These are phyloP conservation scores for Romanogobio albipinnatus DNA, from an alignment of 2,113 vertebrate genomes.

Conservation along the genomic window DNA sequence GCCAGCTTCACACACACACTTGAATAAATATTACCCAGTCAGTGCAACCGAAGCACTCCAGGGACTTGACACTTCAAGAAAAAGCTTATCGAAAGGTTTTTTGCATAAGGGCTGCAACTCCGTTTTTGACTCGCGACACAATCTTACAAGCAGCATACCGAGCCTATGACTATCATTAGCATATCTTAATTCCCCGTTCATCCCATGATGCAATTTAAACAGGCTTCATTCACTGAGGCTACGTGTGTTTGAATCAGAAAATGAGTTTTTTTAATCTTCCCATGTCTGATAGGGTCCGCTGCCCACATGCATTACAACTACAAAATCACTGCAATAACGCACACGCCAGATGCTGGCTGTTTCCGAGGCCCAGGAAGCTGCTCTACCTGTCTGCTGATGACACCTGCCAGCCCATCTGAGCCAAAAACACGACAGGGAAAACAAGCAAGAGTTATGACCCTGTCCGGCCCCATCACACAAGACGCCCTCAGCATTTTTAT, in stretches of 20 bases:
- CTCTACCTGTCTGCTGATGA: constrained; percentile 24
- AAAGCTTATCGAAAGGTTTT: constrained; percentile 32
- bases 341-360: constrained; percentile 35
- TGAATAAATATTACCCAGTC: constrained; percentile 25
- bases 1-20: constrained; percentile 9
- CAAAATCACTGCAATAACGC: neutral
- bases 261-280: constrained; percentile 34
- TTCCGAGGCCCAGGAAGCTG: constrained; percentile 3
- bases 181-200: constrained; percentile 29
- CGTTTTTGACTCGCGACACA: neutral
- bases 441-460: constrained; percentile 41
- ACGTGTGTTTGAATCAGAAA: constrained; percentile 16
- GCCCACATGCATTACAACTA: constrained; percentile 30
- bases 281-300: constrained; percentile 31
- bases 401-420: constrained; percentile 33
- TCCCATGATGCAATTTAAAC: constrained; percentile 16
- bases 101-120: neutral
- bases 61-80: constrained; percentile 39
- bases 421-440: constrained; percentile 38
- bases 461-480: constrained; percentile 39
- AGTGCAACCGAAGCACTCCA: constrained; percentile 34
- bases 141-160: neutral
- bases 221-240: neutral
- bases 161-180: constrained; percentile 32
- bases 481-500: constrained; percentile 38